These are phyloP conservation scores for Argyrosomus japonicus DNA, from an alignment of 2,113 vertebrate species.

Conservation along the genomic window DNA sequence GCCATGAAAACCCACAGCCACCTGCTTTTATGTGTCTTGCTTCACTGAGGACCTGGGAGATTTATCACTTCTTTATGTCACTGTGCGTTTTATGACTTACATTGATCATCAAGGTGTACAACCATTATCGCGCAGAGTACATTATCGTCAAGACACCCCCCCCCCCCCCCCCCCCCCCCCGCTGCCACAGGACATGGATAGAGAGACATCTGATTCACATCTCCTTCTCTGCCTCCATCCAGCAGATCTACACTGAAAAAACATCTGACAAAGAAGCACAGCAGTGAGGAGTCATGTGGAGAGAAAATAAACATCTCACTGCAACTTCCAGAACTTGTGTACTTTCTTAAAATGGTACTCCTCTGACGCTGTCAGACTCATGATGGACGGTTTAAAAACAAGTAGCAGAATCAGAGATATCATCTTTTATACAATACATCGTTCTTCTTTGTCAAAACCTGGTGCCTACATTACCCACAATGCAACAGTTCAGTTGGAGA, in stretches of 20 bases:
- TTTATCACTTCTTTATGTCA: conserved; percentile 64
- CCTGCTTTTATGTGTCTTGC: conserved; percentile 66
- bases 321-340: not conserved
- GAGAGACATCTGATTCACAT: conserved; percentile 12
- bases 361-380: not conserved
- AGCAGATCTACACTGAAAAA: not conserved
- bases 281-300: not conserved
- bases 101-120: conserved; percentile 77
- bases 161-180: conserved; percentile 19
- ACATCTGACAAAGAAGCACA: conserved; percentile 7
- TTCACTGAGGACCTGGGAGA: conserved; percentile 62
- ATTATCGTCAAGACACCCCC: conserved; percentile 48
- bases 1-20: conserved; percentile 55
- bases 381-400: not conserved
- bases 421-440: not conserved
- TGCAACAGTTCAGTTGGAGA: not conserved
- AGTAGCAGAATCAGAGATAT: not conserved
- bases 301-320: not conserved
- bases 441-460: not conserved
- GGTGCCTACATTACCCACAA: not conserved
- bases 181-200: conserved; percentile 17
- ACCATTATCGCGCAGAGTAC: conserved; percentile 53
- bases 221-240: conserved; percentile 12
- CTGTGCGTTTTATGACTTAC: conserved; percentile 69
- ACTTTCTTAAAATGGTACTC: not conserved